Evolutionary conservation across 1,140 invertebrate species (phyloP), one percentile per base, ranked within the genome.

Genomic region (Drosophila tristis): DNA sequence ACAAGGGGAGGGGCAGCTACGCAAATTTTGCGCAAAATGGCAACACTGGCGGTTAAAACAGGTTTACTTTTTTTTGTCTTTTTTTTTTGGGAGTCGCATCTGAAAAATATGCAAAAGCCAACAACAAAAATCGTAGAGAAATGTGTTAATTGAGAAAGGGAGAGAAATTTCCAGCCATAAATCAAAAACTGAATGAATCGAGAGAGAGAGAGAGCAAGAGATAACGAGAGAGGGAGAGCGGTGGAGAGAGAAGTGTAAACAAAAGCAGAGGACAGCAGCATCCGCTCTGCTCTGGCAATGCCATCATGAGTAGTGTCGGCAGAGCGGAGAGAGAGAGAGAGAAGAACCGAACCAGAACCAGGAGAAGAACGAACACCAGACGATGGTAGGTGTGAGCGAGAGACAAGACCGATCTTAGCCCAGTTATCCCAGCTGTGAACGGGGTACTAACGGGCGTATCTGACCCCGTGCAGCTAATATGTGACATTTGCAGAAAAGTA

Each of bases 121-220:
- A 71, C 60, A 56, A 58, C 57, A 74, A 59, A 66, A 62, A 78
- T 44, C 51, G 35, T 49, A 48, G 55, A 54, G 31, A 74, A 58
- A 74, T 65, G 76, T 85, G 80, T 55, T 85, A 84, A 85, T 85
- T 80, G 81, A 61, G 29, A 31, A 31, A 31, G 57, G 70, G 39
- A 72, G 60, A 50, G 42, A 61, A 15, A 77, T 64, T 72, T 85
- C 62, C 45, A 63, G 62, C 67, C 56, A 77, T 86, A 86, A 86
- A 86, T 86, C 80, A 85, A 86, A 74, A 77, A 77, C 77, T 80
- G 77, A 85, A 85, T 86, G 81, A 39, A 42, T 9, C 2, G 16
- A 55, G 44, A 25, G 43, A 63, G 42, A 16, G 16, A 16, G 16
- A 16, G 16, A 16, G 31, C 23, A 25, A 20, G 13, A 55, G 15